Evolutionary conservation across 2,888 invertebrate genomes (phyloP).

Genomic region (Cephus spinipes): DNA sequence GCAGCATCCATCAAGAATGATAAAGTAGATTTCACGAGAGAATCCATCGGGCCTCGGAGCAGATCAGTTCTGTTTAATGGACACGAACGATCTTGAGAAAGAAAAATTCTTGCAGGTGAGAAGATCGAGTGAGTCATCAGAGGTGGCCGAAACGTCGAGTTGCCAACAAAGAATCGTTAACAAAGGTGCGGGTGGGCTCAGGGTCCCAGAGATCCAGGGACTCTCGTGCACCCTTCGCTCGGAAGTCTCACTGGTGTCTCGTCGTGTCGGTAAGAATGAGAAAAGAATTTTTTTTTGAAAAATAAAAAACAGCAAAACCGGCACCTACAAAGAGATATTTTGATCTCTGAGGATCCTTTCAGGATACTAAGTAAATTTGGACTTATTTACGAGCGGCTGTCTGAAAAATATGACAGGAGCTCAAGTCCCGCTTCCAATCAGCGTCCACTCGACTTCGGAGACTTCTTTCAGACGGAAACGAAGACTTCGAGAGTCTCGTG

Average conservation of each 20-base stretch:
- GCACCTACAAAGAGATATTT: not conserved
- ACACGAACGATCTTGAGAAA: too few relatives aligned
- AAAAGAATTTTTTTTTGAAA: not conserved
- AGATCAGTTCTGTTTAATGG: too few relatives aligned
- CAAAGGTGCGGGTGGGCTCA: conserved; percentile 19
- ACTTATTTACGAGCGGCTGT: too few relatives aligned
- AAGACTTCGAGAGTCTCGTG: too few relatives aligned
- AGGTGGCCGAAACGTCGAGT: conserved; percentile 14
- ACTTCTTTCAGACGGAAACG: too few relatives aligned
- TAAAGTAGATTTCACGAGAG: too few relatives aligned
- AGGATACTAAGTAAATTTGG: too few relatives aligned
- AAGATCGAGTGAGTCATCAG: conserved; percentile 33
- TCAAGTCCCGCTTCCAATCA: not conserved
- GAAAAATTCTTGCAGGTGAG: too few relatives aligned
- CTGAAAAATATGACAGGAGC: not conserved
- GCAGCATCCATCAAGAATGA: too few relatives aligned
- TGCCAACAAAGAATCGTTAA: conserved; percentile 21
- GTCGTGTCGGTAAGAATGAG: not conserved
- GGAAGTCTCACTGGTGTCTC: not conserved
- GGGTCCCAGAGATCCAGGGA: not conserved
- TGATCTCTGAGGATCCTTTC: not conserved
- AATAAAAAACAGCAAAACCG: not conserved
- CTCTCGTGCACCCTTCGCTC: not conserved
- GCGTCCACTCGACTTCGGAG: too few relatives aligned
- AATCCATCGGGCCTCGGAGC: too few relatives aligned